Base-by-base conservation (phyloP, 2,888 invertebrate genomes). In the Maniola hyperantus region DNA sequence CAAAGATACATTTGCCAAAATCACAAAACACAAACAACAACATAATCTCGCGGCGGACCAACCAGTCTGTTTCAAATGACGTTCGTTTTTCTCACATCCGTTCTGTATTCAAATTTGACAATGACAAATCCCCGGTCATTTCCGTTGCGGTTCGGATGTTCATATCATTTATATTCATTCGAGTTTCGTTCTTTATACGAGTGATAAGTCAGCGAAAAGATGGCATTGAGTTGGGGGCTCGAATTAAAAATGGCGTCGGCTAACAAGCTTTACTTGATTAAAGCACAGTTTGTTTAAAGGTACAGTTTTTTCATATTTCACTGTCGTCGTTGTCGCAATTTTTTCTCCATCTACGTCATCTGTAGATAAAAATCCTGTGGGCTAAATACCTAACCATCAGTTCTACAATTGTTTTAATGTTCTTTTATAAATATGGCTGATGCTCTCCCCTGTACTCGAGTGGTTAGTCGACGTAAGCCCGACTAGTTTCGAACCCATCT, bases 51-150 rank as follows among this genome's bases (percentile, higher is more conserved):
- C 69, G 66, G 63, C 69, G 72, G 73, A 72, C 67, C 72, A 71
- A 71, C 68, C 73, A 76, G 80, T 85, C 57, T 57, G 57, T 57
- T 57, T 89, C 89, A 87, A 87, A 89, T 90, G 90, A 88, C 81
- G 80, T 85, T 87, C 88, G 88, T 89, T 88, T 89, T 87, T 87
- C 88, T 83, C 85, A 69, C 86, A 85, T 86, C 87, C 85, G 85
- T 72, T 84, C 82, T 78, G 87, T 85, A 91, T 91, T 91, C 89
- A 91, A 91, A 91, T 90, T 86, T 89, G 90, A 91, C 89, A 85
- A 76, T 88, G 91, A 90, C 90, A 90, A 89, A 91, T 91, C 83
- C 80, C 79, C 85, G 87, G 88, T 81, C 82, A 85, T 88, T 89
- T 89, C 90, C 89, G 84, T 70, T 87, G 86, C 77, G 85, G 86